Conservation (phyloP, 23 tunicate genomes). For the Aplidium turbinatum region DNA sequence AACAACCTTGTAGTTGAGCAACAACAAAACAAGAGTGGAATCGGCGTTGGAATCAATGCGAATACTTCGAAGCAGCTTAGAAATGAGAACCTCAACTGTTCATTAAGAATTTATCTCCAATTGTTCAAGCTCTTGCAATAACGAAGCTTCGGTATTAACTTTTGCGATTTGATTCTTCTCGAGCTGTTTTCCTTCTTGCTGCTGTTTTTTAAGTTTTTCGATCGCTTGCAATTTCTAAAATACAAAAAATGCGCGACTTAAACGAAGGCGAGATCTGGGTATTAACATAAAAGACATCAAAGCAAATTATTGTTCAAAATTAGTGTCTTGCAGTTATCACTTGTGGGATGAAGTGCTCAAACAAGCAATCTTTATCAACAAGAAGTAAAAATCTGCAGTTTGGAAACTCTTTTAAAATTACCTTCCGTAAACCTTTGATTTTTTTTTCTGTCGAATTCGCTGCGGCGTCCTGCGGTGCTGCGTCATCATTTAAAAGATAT, state of each 20-base stretch:
- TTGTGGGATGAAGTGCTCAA: too few species aligned
- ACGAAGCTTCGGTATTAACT: slow-evolving; percentile 45
- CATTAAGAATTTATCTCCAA: not conserved
- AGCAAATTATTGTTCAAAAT: too few species aligned
- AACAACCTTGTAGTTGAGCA: too few species aligned
- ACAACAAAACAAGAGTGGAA: too few species aligned
- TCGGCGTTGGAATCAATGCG: too few species aligned
- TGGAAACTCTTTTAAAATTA: not conserved
- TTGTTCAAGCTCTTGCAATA: slow-evolving; percentile 3
- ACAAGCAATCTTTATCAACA: too few species aligned
- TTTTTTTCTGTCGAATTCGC: slow-evolving; percentile 40
- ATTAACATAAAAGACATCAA: not conserved
- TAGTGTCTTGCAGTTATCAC: too few species aligned
- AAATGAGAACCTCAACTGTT: too few species aligned
- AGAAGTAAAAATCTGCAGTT: slow-evolving; percentile 1
- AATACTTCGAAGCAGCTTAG: too few species aligned
- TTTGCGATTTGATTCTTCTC: slow-evolving; percentile 77
- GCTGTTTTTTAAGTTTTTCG: slow-evolving; percentile 68
- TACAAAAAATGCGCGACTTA: slow-evolving; percentile 1
- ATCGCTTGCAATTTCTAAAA: slow-evolving; percentile 59
- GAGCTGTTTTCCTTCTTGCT: slow-evolving; percentile 63
- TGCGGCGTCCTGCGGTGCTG: not conserved
- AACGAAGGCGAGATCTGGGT: not conserved
- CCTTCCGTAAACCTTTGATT: slow-evolving; percentile 63
- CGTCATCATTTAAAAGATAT: slow-evolving; percentile 48